Conservation (phyloP, 2,113 vertebrate species). For the Gasterosteus aculeatus region DNA sequence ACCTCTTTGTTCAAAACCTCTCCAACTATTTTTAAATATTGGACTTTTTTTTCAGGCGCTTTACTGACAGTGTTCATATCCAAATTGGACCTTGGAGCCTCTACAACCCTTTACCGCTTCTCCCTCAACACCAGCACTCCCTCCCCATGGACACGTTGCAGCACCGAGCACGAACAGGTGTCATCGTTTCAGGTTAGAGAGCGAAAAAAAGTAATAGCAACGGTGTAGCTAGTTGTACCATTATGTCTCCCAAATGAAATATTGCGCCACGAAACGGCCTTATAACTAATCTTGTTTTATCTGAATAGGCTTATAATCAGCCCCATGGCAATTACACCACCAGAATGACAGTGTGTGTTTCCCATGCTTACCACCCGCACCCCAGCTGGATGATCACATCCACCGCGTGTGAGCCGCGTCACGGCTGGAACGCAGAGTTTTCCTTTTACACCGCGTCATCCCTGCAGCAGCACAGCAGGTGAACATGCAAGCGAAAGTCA, state of each 20-base stretch:
- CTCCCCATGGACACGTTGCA: slow-evolving; percentile 87
- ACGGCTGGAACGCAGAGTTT: slow-evolving; percentile 93
- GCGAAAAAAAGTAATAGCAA: neutral
- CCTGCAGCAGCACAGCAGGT: slow-evolving; percentile 90
- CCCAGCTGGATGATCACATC: slow-evolving; percentile 95
- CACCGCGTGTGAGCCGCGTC: slow-evolving; percentile 86
- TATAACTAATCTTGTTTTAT: slow-evolving; percentile 56
- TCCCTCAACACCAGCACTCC: slow-evolving; percentile 89
- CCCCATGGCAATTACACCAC: slow-evolving; percentile 94
- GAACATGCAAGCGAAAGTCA: slow-evolving; percentile 32
- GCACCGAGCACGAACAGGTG: slow-evolving; percentile 85
- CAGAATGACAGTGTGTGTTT: slow-evolving; percentile 96
- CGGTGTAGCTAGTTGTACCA: neutral
- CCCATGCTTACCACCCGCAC: slow-evolving; percentile 90
- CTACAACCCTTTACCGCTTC: slow-evolving; percentile 87
- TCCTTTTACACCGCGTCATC: slow-evolving; percentile 90
- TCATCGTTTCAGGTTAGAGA: slow-evolving; percentile 91
- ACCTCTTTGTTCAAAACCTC: neutral
- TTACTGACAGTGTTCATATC: slow-evolving; percentile 90
- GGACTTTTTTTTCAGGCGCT: slow-evolving; percentile 78
- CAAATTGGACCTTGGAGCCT: slow-evolving; percentile 84
- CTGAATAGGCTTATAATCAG: slow-evolving; percentile 89
- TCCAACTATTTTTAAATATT: neutral
- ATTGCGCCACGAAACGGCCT: slow-evolving; percentile 1
- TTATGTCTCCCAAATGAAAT: slow-evolving; percentile 10